These are phyloP conservation scores for Protonemura montana DNA, from an alignment of 2,888 invertebrate genomes.

Conservation along the genomic window DNA sequence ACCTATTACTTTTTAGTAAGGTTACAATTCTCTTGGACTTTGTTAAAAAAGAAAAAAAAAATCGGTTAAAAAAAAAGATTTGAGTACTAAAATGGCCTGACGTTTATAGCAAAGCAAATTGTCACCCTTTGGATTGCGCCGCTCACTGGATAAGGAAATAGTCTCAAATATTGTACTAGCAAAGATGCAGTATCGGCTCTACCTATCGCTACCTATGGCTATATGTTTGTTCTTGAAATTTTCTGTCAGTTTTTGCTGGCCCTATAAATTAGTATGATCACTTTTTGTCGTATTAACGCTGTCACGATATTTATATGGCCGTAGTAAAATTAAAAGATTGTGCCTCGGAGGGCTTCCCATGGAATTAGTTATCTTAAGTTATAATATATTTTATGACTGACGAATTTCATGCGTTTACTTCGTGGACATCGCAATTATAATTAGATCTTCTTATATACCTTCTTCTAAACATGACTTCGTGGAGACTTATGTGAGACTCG, in stretches of 20 bases:
- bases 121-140: neutral
- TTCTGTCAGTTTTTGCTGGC: neutral
- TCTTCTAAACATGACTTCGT: slow-evolving; percentile 9
- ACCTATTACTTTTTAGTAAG: slow-evolving; percentile 1
- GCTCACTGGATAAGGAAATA: neutral
- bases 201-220: too few species aligned
- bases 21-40: neutral
- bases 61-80: neutral
- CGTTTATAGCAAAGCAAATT: neutral
- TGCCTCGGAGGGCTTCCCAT: slow-evolving; percentile 39
- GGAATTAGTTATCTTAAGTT: slow-evolving; percentile 26
- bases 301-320: slow-evolving; percentile 39
- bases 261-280: slow-evolving; percentile 1
- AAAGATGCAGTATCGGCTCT: too few species aligned
- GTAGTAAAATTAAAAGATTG: slow-evolving; percentile 10
- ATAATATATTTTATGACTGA: slow-evolving; percentile 37
- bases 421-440: slow-evolving; percentile 40
- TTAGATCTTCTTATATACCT: neutral
- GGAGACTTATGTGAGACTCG: neutral
- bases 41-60: neutral
- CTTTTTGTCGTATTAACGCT: slow-evolving; percentile 29
- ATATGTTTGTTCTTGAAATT: neutral
- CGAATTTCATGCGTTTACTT: slow-evolving; percentile 33
- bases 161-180: too few species aligned
- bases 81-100: neutral